These are phyloP conservation scores for Pseudocheirus occidentalis DNA, from an alignment of 2,797 vertebrate species.

Conservation along the genomic window DNA sequence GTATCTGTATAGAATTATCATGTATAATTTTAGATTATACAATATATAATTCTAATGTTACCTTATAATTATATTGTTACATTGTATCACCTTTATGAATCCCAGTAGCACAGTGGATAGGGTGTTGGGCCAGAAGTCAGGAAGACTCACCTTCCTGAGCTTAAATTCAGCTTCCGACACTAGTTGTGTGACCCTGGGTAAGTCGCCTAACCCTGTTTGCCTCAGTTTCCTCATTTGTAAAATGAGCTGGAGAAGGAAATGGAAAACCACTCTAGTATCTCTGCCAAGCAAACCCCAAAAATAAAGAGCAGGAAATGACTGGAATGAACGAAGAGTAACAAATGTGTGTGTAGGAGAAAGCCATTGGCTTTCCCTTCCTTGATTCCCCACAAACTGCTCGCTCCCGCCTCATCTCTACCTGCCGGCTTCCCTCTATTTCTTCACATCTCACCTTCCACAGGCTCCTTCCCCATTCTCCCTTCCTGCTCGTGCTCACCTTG, in stretches of 20 bases:
- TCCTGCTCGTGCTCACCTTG: neutral
- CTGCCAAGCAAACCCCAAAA: neutral
- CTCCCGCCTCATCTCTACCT: neutral
- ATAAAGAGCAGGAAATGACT: too few relatives aligned
- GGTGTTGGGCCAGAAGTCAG: neutral
- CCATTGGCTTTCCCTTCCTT: neutral
- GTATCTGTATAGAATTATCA: too few relatives aligned
- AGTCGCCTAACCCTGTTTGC: neutral
- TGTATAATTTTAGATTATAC: too few relatives aligned
- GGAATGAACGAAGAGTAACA: too few relatives aligned
- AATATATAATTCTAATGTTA: neutral
- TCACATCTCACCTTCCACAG: neutral
- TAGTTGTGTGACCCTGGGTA: neutral
- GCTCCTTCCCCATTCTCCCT: neutral
- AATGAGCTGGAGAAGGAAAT: neutral
- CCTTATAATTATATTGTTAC: too few relatives aligned
- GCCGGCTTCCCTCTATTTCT: neutral
- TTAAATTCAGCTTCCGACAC: neutral
- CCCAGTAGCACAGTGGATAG: neutral
- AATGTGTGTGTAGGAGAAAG: neutral
- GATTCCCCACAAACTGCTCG: neutral
- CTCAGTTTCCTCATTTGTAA: neutral
- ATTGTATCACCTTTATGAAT: neutral
- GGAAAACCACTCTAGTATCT: neutral
- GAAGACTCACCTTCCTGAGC: neutral